Evolutionary conservation across 2,888 invertebrate genomes (phyloP), one percentile per base, ranked within the genome.

Genomic region (Metalampra italica): DNA sequence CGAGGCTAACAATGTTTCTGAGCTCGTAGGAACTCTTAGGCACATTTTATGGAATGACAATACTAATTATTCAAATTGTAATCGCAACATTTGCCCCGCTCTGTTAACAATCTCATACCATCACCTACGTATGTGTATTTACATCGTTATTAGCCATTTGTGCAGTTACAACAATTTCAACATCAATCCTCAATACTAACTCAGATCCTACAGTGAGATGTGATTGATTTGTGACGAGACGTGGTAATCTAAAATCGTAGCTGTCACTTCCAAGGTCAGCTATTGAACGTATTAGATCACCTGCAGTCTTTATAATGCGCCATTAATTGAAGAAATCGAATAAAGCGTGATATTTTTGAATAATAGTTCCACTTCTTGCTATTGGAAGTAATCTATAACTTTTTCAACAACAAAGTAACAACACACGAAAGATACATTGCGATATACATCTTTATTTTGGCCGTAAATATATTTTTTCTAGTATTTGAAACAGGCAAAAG

Each of bases 1-100:
- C 64, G 72, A 78, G 77, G 78, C 76, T 81, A 80, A 75, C 64
- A 71, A 70, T 78, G 72, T 71, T 54, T 60, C 47, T 69, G 78
- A 78, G 80, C 57, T 67, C 68, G 41, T 60, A 55, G 29, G 64
- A 80, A 75, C 82, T 75, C 72, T 82, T 82, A 85, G 84, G 84
- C 85, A 85, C 85, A 78, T 80, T 75, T 71, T 75, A 76, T 77
- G 75, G 76, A 75, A 73, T 78, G 66, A 73, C 59, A 74, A 68
- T 67, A 64, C 68, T 69, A 46, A 51, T 53, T 49, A 55, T 48
- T 54, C 54, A 47, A 60, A 48, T 52, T 53, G 62, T 52, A 61
- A 48, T 52, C 53, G 62, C 51, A 58, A 71, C 79, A 78, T 75
- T 66, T 76, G 82, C 74, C 83, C 81, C 82, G 80, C 81, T 78